Evolutionary conservation across 2,888 invertebrate species (phyloP), one percentile per base, ranked within the genome.

Genomic region (Philonicus albiceps): DNA sequence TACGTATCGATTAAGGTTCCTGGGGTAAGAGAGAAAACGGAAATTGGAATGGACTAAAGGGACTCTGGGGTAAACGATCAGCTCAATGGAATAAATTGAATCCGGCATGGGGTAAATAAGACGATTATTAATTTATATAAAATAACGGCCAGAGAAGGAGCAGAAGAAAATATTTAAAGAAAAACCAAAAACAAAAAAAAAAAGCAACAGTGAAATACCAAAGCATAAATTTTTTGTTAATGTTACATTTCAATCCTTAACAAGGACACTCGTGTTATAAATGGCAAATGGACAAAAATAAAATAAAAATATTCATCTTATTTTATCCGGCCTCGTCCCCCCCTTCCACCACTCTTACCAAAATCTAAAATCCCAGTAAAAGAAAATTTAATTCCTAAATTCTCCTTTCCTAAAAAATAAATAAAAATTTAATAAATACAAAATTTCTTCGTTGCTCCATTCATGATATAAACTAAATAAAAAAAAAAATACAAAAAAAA

Each of bases 11-110:
- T 43, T 19, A 93, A 95, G 95, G 95, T 90, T 94, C 95, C 90
- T 96, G 95, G 95, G 96, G 95, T 90, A 96, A 96, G 92, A 94
- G 96, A 87, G 95, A 96, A 90, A 95, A 96, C 13, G 95, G 95
- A 37, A 11, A 37, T 91, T 96, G 96, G 96, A 95, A 95, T 91
- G 96, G 96, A 91, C 93, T 96, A 89, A 95, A 95, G 92, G 96
- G 96, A 87, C 94, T 96, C 92, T 96, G 96, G 96, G 96, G 96
- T 89, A 96, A 96, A 91, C 94, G 96, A 87, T 88, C 90, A 5
- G 78, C 89, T 5, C 93, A 92, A 87, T 92, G 92, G 92, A 91
- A 91, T 78, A 92, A 91, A 89, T 88, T 93, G 75, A 91, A 91
- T 43, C 90, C 91, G 2, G 91, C 91, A 30, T 93, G 93, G 93